Evolutionary conservation across 2,113 vertebrate genomes (phyloP).

Genomic region (Archocentrus centrarchus): DNA sequence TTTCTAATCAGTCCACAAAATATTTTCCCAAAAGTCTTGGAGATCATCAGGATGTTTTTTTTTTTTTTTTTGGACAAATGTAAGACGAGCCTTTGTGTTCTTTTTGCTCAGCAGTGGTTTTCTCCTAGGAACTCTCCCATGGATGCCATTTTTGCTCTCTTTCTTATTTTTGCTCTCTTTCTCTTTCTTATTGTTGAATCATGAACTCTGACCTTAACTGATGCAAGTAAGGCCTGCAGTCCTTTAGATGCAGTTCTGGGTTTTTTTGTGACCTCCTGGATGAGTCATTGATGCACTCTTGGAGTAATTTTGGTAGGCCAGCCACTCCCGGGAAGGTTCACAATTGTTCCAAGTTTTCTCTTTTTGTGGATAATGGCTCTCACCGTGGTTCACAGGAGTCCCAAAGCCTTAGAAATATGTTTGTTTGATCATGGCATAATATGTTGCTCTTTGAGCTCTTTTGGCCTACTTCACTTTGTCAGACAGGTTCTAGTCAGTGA

Average conservation of each 20-base stretch:
- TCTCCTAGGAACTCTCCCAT: no score
- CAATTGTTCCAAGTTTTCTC: neutral
- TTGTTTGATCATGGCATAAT: neutral
- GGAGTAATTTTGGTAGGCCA: neutral
- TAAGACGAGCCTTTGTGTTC: no score
- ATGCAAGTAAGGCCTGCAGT: neutral
- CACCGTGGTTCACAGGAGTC: neutral
- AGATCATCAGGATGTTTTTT: no score
- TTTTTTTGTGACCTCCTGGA: neutral
- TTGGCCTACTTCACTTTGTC: neutral
- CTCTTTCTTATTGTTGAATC: no score
- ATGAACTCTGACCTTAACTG: no score
- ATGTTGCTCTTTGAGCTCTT: rapidly evolving
- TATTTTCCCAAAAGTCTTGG: no score
- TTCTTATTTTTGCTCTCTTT: neutral
- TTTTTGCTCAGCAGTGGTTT: no score
- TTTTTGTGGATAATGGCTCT: neutral
- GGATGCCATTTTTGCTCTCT: neutral
- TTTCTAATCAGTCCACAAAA: no score
- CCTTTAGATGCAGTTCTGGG: neutral
- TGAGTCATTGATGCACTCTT: neutral
- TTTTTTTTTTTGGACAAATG: no score
- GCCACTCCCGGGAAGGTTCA: neutral
- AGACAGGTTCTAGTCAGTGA: neutral
- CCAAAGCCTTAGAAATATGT: neutral